Evolutionary conservation across 1,140 invertebrate species (phyloP).

Genomic region (Drosophila azteca): DNA sequence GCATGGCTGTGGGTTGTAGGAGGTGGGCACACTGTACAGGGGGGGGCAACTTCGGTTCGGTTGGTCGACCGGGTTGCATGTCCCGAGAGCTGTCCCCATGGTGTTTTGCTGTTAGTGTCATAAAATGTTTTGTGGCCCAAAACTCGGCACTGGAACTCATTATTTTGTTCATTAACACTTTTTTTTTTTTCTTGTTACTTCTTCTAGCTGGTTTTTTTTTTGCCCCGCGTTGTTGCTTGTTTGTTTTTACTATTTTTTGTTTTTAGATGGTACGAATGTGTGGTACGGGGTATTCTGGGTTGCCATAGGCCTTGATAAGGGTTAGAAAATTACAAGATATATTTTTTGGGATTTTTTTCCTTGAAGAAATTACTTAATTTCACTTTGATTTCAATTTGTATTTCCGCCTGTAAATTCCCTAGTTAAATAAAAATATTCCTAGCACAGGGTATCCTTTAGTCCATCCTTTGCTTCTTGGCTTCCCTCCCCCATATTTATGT

Average conservation of each 20-base stretch:
- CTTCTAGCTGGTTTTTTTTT: constrained; percentile 16
- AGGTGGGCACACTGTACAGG: too few relatives aligned
- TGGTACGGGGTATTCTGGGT: neutral
- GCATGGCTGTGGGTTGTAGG: neutral
- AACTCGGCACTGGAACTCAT: constrained; percentile 77
- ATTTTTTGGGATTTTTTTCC: too few relatives aligned
- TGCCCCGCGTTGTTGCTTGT: constrained; percentile 17
- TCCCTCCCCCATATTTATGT: neutral
- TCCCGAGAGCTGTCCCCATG: constrained; percentile 55
- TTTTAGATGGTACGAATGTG: constrained; percentile 4
- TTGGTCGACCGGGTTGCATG: constrained; percentile 6
- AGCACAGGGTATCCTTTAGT: constrained; percentile 2
- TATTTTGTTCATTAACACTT: constrained; percentile 82
- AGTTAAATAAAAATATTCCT: too few relatives aligned
- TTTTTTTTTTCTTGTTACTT: constrained; percentile 34
- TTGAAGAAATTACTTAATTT: too few relatives aligned
- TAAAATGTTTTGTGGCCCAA: constrained; percentile 77
- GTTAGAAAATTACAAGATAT: neutral
- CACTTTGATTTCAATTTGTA: too few relatives aligned
- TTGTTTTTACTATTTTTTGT: constrained; percentile 31
- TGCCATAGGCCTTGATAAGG: neutral
- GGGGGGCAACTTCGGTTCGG: constrained; percentile 11
- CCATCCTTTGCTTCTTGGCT: neutral
- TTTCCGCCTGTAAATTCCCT: too few relatives aligned
- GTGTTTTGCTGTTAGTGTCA: constrained; percentile 78